These are phyloP conservation scores for Onychomys arenicola DNA, from an alignment of 2,797 vertebrate genomes.

Conservation along the genomic window DNA sequence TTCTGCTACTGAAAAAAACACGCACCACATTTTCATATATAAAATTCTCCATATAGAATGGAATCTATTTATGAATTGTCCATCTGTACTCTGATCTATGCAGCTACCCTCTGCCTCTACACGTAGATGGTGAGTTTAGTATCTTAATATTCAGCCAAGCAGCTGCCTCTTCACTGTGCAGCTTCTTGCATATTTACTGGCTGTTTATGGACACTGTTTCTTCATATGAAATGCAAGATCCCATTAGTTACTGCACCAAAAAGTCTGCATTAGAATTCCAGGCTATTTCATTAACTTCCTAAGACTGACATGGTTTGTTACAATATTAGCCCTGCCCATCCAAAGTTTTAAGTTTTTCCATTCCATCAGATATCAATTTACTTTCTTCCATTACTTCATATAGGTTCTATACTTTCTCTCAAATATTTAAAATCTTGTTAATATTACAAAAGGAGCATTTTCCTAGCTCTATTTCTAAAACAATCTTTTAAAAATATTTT, in stretches of 20 bases:
- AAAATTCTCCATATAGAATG: neutral
- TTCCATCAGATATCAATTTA: neutral
- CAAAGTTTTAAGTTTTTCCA: neutral
- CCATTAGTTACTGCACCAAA: neutral
- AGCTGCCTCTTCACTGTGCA: neutral
- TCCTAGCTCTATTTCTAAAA: slow-evolving; percentile 1
- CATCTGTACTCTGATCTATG: slow-evolving; percentile 13
- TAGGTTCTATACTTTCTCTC: neutral
- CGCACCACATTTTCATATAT: slow-evolving; percentile 23
- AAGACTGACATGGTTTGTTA: slow-evolving; percentile 26
- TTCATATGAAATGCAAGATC: slow-evolving; percentile 16
- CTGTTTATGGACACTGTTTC: neutral
- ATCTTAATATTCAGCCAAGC: neutral
- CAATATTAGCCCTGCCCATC: neutral
- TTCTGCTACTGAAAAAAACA: slow-evolving; percentile 1
- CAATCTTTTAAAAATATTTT: neutral
- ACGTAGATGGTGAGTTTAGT: neutral
- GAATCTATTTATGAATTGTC: slow-evolving; percentile 40
- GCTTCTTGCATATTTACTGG: slow-evolving; percentile 10
- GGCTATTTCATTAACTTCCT: neutral
- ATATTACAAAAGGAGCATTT: slow-evolving; percentile 20
- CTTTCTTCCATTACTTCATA: neutral
- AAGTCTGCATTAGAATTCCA: neutral
- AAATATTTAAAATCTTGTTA: neutral
- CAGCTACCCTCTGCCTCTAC: neutral